phyloP scores from a whole-genome alignment of 2,113 vertebrate species.

The Scomber japonicus region DNA sequence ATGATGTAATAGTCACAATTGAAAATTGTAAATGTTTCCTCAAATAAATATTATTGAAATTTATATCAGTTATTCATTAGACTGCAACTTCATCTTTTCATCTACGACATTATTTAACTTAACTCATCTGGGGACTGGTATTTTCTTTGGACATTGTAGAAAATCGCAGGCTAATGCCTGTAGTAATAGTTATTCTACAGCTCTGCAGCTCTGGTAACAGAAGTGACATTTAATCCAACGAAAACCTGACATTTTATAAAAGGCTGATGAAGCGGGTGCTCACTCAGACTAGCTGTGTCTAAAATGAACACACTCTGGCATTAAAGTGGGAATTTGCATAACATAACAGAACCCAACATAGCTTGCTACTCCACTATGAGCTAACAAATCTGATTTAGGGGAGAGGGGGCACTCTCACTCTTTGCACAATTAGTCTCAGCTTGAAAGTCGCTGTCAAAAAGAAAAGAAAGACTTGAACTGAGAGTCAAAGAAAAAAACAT shows the following conservation, averaged over 20 bases:
- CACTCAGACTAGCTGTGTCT: not conserved
- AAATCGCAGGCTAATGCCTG: conserved; percentile 1
- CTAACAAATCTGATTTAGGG: conserved; percentile 32
- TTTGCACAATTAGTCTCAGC: conserved; percentile 34
- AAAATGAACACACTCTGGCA: conserved; percentile 31
- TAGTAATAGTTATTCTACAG: conserved; percentile 14
- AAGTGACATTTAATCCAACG: conserved; percentile 47
- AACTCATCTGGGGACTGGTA: conserved; percentile 4
- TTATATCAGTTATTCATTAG: not conserved
- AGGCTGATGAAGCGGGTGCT: conserved; percentile 33
- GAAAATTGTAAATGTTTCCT: conserved; percentile 22
- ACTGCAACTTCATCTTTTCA: not conserved
- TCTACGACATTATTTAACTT: not conserved
- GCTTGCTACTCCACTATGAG: not conserved
- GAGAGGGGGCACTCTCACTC: conserved; percentile 18
- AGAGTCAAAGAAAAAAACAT: not conserved
- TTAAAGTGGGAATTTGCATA: conserved; percentile 40
- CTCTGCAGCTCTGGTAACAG: not conserved
- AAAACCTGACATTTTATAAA: conserved; percentile 60
- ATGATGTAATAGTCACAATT: conserved; percentile 28
- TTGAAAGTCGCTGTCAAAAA: conserved; percentile 1
- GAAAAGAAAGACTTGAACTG: not conserved
- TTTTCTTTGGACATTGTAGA: conserved; percentile 26
- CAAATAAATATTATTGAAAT: conserved; percentile 17
- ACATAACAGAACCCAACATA: conserved; percentile 18